phyloP scores from a whole-genome alignment of 2,113 vertebrate species.

The Micronycteris hirsuta region DNA sequence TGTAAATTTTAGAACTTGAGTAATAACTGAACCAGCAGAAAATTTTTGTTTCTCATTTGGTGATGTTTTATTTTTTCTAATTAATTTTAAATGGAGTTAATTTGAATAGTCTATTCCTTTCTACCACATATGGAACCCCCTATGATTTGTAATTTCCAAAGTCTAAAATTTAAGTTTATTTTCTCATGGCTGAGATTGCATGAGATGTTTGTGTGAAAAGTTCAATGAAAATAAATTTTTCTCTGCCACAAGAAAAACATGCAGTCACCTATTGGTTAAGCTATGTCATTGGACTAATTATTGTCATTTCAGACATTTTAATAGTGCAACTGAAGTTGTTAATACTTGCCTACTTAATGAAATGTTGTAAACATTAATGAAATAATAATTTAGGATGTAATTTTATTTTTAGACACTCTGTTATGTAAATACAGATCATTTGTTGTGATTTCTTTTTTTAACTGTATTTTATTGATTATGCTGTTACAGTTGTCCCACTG shows the following conservation, averaged over 20 bases:
- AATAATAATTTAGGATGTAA: neutral
- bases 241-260: neutral
- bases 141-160: neutral
- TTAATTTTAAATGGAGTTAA: slow-evolving; percentile 29
- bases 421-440: slow-evolving; percentile 24
- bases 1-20: slow-evolving; percentile 19
- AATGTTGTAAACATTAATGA: neutral
- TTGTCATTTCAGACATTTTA: neutral
- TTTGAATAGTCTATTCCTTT: neutral
- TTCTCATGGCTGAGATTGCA: neutral
- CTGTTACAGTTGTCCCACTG: too few species aligned
- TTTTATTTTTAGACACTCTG: slow-evolving; percentile 17
- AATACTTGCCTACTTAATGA: neutral
- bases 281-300: neutral
- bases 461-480: too few species aligned
- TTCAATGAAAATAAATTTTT: slow-evolving; percentile 21
- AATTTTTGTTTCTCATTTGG: neutral
- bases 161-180: slow-evolving; percentile 6
- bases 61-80: neutral
- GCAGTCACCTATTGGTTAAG: neutral
- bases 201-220: neutral
- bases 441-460: slow-evolving; percentile 50
- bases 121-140: neutral
- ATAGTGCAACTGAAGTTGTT: neutral
- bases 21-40: neutral